phyloP scores from a whole-genome alignment of 2,797 vertebrate species.

The Danionella dracula region DNA sequence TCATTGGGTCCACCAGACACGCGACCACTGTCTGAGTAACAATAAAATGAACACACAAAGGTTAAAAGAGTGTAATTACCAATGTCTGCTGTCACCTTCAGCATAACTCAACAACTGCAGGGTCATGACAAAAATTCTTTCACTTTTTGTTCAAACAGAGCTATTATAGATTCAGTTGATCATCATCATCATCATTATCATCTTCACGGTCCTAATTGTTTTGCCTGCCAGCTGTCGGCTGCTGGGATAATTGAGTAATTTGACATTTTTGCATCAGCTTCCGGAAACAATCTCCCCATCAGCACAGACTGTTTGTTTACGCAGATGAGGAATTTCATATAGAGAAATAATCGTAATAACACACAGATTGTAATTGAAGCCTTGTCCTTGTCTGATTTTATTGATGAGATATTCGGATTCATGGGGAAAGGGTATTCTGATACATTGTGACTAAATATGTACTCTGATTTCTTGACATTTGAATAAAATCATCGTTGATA shows the following conservation, averaged over 20 bases:
- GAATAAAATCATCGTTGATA: too few relatives aligned
- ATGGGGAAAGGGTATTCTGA: neutral
- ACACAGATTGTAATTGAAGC: conserved; percentile 47
- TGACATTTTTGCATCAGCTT: conserved; percentile 66
- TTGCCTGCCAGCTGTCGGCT: conserved; percentile 74
- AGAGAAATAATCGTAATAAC: conserved; percentile 44
- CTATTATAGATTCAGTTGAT: conserved; percentile 64
- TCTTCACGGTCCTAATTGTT: conserved; percentile 73
- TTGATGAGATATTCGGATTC: neutral
- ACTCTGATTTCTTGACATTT: too few relatives aligned
- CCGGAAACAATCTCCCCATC: conserved; percentile 61
- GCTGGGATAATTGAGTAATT: conserved; percentile 73
- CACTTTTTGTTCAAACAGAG: conserved; percentile 64
- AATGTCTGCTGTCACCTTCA: neutral
- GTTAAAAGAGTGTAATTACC: neutral
- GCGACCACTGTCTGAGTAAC: too few relatives aligned
- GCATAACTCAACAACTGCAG: neutral
- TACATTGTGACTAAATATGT: too few relatives aligned
- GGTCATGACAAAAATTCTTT: conserved; percentile 35
- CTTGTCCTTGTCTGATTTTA: conserved; percentile 42
- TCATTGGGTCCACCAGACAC: too few relatives aligned
- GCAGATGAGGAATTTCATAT: conserved; percentile 58
- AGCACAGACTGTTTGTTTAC: conserved; percentile 56
- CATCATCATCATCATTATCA: conserved; percentile 76
- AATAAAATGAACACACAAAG: too few relatives aligned